These are phyloP conservation scores for Garrulus glandarius DNA, from an alignment of 2,797 vertebrate genomes.

Conservation along the genomic window DNA sequence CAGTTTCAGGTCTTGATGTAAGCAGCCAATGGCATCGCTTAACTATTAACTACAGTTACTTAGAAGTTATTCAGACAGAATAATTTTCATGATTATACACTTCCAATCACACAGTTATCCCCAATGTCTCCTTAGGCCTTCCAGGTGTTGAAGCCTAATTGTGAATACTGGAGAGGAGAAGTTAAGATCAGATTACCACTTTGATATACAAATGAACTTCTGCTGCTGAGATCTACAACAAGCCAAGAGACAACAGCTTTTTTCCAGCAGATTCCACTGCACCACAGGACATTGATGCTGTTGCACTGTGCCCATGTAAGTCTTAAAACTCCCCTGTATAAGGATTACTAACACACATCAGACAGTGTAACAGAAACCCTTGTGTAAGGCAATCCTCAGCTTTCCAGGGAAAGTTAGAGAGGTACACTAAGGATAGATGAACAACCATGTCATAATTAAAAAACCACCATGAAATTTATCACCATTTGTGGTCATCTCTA, in stretches of 20 bases:
- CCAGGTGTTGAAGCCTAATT: neutral
- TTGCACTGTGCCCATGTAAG: neutral
- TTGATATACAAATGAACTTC: neutral
- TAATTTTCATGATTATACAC: neutral
- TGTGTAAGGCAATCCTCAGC: neutral
- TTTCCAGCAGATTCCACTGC: neutral
- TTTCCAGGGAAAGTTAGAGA: constrained; percentile 7
- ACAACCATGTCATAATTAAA: neutral
- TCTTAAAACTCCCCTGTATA: neutral
- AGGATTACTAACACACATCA: neutral
- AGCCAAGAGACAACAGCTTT: neutral
- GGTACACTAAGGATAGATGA: neutral
- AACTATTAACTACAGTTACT: neutral
- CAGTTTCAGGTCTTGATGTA: neutral
- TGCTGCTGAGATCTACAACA: neutral
- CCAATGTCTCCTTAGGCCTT: neutral
- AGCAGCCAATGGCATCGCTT: neutral
- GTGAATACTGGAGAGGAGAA: neutral
- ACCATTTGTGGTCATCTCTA: neutral
- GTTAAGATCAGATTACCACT: neutral
- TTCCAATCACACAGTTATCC: neutral
- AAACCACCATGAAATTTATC: neutral
- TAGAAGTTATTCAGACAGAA: neutral
- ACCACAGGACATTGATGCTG: rapidly evolving
- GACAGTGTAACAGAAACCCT: neutral